Evolutionary conservation across 2,113 vertebrate genomes (phyloP).

Genomic region (Malaclemys terrapin): DNA sequence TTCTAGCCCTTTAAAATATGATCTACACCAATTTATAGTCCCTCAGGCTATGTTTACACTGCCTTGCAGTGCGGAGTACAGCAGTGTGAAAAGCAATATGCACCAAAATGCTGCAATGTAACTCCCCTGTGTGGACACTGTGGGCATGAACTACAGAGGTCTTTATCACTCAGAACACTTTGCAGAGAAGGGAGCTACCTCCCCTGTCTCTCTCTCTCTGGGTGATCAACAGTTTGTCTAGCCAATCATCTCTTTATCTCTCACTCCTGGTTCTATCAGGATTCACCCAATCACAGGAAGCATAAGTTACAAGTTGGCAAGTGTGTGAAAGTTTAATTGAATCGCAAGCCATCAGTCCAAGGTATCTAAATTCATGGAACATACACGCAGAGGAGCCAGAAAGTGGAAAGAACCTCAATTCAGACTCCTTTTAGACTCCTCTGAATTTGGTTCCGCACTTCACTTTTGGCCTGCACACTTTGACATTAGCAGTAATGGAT

Average conservation of each 20-base stretch:
- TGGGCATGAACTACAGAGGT: background rate
- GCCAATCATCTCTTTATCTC: too few species aligned
- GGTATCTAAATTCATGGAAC: background rate
- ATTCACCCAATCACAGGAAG: background rate
- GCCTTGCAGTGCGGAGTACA: background rate
- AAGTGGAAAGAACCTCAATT: background rate
- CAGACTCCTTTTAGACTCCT: background rate
- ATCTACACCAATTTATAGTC: conserved; percentile 10
- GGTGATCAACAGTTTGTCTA: too few species aligned
- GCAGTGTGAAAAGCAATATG: background rate
- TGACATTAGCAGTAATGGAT: background rate
- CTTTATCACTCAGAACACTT: background rate
- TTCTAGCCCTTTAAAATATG: conserved; percentile 3
- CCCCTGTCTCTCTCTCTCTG: too few species aligned
- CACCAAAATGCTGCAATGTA: background rate
- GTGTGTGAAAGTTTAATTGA: background rate
- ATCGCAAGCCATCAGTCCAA: background rate
- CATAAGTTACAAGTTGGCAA: conserved; percentile 19
- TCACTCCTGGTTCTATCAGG: too few species aligned
- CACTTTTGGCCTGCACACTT: background rate
- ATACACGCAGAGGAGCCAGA: background rate
- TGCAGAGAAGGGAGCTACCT: background rate
- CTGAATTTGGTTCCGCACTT: background rate
- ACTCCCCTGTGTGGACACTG: background rate
- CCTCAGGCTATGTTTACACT: background rate